Evolutionary conservation across 2,888 invertebrate genomes (phyloP).

Genomic region (Lissocephala sabroskyi): DNA sequence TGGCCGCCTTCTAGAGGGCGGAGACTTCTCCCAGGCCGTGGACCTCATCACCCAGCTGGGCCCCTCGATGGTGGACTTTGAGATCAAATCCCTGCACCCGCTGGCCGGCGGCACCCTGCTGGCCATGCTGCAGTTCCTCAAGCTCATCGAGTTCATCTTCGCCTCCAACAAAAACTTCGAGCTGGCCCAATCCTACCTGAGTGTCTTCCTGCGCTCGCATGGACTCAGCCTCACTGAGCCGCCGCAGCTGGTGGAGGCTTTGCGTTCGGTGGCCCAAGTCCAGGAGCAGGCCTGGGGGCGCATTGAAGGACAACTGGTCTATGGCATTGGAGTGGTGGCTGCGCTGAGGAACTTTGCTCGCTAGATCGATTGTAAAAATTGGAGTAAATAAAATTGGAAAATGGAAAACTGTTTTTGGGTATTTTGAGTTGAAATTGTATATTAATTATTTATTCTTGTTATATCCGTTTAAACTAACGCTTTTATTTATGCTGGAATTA

Average conservation of each 20-base stretch:
- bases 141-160: slow-evolving; percentile 81
- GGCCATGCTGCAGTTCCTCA: slow-evolving; percentile 85
- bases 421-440: slow-evolving; percentile 44
- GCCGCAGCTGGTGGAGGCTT: slow-evolving; percentile 74
- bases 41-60: slow-evolving; percentile 76
- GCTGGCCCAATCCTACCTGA: slow-evolving; percentile 90
- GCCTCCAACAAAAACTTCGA: slow-evolving; percentile 88
- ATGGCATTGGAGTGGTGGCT: slow-evolving; percentile 83
- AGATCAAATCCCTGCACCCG: slow-evolving; percentile 85
- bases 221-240: slow-evolving; percentile 76
- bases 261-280: slow-evolving; percentile 76
- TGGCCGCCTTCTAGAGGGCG: slow-evolving; percentile 76
- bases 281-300: slow-evolving; percentile 79
- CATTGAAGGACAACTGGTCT: slow-evolving; percentile 80
- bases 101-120: slow-evolving; percentile 81
- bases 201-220: slow-evolving; percentile 88
- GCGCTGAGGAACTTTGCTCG: slow-evolving; percentile 78
- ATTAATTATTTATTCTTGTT: slow-evolving; percentile 55
- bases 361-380: slow-evolving; percentile 26
- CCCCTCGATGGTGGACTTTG: slow-evolving; percentile 89
- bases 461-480: slow-evolving; percentile 61
- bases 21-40: slow-evolving; percentile 76
- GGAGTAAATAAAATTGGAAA: slow-evolving; percentile 19
- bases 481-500: slow-evolving; percentile 63
- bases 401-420: not conserved